Percentiles rank a stretch among this genome's conserved stretches.
Evolutionary conservation across 2,888 invertebrate species (phyloP).

Genomic region (Masnerella sp.): DNA sequence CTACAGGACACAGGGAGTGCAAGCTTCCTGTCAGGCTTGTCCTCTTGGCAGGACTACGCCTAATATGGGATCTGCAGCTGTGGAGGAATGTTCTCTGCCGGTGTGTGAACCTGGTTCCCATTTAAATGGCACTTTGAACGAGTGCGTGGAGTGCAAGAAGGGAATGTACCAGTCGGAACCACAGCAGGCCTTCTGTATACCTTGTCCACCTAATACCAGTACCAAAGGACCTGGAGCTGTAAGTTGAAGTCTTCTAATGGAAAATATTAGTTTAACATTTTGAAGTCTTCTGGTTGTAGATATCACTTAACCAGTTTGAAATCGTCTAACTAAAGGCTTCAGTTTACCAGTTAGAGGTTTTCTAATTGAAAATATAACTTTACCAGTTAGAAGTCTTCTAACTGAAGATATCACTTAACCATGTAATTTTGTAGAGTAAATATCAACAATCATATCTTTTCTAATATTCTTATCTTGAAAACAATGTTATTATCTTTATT

Average conservation of each 20-base stretch:
- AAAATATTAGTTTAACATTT: not conserved
- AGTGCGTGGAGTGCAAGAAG: slow-evolving; percentile 91
- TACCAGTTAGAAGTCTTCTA: too few species aligned
- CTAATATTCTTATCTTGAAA: too few species aligned
- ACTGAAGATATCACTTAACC: too few species aligned
- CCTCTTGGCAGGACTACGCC: slow-evolving; percentile 95
- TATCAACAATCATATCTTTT: too few species aligned
- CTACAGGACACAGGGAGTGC: slow-evolving; percentile 90
- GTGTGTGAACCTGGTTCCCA: slow-evolving; percentile 89
- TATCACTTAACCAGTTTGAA: too few species aligned
- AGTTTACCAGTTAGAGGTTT: too few species aligned
- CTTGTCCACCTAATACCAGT: slow-evolving; percentile 94
- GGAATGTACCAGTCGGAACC: slow-evolving; percentile 94
- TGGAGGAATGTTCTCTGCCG: slow-evolving; percentile 95
- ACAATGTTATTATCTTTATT: too few species aligned
- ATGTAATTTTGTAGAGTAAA: too few species aligned
- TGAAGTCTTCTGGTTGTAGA: not conserved
- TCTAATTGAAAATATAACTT: too few species aligned
- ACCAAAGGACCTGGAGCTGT: slow-evolving; percentile 90
- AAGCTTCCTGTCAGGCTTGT: slow-evolving; percentile 92
- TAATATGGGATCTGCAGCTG: slow-evolving; percentile 87
- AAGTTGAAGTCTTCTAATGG: slow-evolving; percentile 77
- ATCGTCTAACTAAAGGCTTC: too few species aligned
- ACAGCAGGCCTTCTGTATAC: slow-evolving; percentile 91
- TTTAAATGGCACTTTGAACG: slow-evolving; percentile 90